Base-by-base conservation (phyloP, 2,888 invertebrate genomes). In the Aspidiotus rigidus region DNA sequence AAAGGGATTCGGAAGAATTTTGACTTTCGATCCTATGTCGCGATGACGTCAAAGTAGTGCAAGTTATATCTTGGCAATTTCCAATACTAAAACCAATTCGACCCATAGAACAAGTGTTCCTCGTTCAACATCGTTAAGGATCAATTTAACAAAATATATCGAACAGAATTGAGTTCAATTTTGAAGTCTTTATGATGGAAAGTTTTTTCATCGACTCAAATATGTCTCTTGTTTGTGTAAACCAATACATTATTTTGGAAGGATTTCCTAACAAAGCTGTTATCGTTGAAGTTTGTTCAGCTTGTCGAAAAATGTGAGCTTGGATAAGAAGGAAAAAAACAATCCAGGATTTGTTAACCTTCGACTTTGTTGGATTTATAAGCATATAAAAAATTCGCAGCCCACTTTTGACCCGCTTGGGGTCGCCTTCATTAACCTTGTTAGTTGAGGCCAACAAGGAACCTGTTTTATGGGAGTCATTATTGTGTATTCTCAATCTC, bases 331-430 rank as follows among this genome's bases (percentile, higher is more conserved):
- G 11, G 49, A 44, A 44, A 44, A 44, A 44, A 44, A n/a, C n/a
- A n/a, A n/a, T 44, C 11, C 8, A 8, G 49, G 49, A 44, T 44
- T 44, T 44, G 11, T 44, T 44, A 44, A 8, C 49, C 9, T 44
- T 10, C 49, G 49, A 44, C 9, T 44, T 44, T 11, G 49, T 44
- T 44, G 49, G 49, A 44, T 44, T 44, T 44, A 44, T 44, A 44
- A 44, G 49, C 49, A 44, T 44, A 44, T 44, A 44, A 44, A 44
- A 44, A 44, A 44, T n/a, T n/a, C n/a, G n/a, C n/a, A n/a, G n/a
- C n/a, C n/a, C n/a, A n/a, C n/a, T n/a, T n/a, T n/a, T n/a, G n/a
- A n/a, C n/a, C n/a, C n/a, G n/a, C n/a, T n/a, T n/a, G n/a, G n/a
- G n/a, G n/a, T n/a, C n/a, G n/a, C n/a, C n/a, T n/a, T n/a, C n/a